Base-by-base conservation (phyloP, 2,113 vertebrate genomes). In the Morone chrysops region DNA sequence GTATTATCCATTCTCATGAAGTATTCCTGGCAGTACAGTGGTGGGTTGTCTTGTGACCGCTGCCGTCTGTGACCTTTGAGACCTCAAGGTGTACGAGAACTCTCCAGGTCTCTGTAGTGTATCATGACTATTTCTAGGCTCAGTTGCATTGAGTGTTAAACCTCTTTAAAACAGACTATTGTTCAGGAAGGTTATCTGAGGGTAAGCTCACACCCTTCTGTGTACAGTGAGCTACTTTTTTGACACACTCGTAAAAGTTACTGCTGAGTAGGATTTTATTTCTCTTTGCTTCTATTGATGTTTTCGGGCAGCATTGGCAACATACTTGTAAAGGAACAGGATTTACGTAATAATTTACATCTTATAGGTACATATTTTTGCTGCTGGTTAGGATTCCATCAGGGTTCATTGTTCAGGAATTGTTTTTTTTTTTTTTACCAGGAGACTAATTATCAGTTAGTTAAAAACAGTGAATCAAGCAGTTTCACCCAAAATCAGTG, bases 111-210 rank as follows among this genome's bases (percentile, higher is more conserved):
- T 67, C 50, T 20, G 10, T 31, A 10, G 53, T 75, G 50, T 75
- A 59, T 89, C 25, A 3, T 38, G 57, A 70, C 63, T 86, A 86
- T 88, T 87, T 83, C 31, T 2, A 48, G 78, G 51, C 17, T 43
- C 9, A 40, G 50, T 20, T 43, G 31, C 20, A 17, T 2, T 6
- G 59, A 13, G 31, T 68, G 76, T 70, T 73, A 73, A 83, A 83
- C 54, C 70, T 87, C 75, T 89, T 41, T 31, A 85, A 57, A 54
- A 72, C 51, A 51, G 50, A 59, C 48, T 54, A 41, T 76, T 81
- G 69, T 47, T 83, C 40, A 4, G 41, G 13, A 51, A 45, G 75
- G 80, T 83, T 78, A 86, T 82, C 90, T 40, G 54, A 89, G 54
- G 76, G 51, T 62, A 67, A 83, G 51, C 47, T 59, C 71, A 68